Evolutionary conservation across 2,797 vertebrate species (phyloP), one percentile per base, ranked within the genome.

Genomic region (Chrysocyon brachyurus): DNA sequence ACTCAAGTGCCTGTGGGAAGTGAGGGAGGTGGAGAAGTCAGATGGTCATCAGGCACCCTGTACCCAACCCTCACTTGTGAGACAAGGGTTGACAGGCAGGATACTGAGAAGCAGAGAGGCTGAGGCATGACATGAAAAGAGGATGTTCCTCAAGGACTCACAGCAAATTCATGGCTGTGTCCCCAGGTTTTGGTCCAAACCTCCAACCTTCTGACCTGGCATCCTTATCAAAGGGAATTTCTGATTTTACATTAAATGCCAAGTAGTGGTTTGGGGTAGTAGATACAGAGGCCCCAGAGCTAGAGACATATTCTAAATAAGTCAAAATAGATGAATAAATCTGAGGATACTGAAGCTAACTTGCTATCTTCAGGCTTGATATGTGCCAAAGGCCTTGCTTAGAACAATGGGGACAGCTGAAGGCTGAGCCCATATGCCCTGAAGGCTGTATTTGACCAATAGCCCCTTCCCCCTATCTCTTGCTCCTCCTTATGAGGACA

Each of bases 181-280:
- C n/a, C 22, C 24, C 90, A 40, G 10, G 90, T 73, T 93, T 88
- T 75, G 40, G 12, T 73, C 40, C 72, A 82, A 88, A 89, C 46
- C 2, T 28, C 72, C 54, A 75, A 70, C 1, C 49, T 87, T 87
- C 70, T 90, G 66, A 92, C 31, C 22, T 77, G 49, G 6, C 26
- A 49, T 61, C 94, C 21, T 94, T 96, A 19, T 56, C n/a, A 86
- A 92, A 85, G 6, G 68, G 31, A 79, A 90, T 59, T 59, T 94
- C 82, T 81, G 57, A 68, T 54, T 96, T 81, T 77, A 83, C 3
- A 89, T 40, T 72, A 63, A 75, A 84, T 73, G 59, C 73, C 85
- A 87, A 40, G 56, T 31, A 59, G 52, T 66, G 24, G 59, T 68
- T 86, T 97, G 83, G 54, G 72, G 28, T 17, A 77, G 28, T 17